A percentile compares a stretch with the other conserved stretches of the same genome.
Conservation (phyloP, 2,113 vertebrate genomes). For the Solea solea region DNA sequence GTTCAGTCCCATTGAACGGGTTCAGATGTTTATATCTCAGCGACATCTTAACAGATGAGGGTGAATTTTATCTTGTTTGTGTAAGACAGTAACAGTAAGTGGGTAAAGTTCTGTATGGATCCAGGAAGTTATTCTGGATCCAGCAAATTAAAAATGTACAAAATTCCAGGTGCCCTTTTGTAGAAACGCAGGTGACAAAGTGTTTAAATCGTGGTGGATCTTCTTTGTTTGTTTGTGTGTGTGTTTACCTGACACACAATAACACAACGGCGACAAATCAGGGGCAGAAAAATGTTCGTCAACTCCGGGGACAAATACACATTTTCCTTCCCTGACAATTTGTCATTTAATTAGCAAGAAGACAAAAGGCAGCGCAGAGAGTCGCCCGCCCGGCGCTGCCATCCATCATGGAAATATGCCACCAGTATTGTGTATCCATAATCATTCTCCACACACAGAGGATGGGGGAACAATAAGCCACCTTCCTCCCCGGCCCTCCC, state of each 20-base stretch:
- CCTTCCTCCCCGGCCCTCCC: background rate
- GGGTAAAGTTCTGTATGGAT: no score
- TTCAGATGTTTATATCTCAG: no score
- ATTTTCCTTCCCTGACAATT: constrained; percentile 48
- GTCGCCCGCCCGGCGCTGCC: constrained; percentile 24
- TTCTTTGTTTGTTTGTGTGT: no score
- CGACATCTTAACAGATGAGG: no score
- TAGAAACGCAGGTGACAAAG: no score
- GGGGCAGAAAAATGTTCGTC: background rate
- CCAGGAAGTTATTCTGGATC: no score
- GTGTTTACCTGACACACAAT: constrained; percentile 3
- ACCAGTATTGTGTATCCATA: constrained; percentile 39
- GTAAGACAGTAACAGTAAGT: no score
- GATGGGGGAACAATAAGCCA: constrained; percentile 51
- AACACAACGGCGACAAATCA: constrained; percentile 11
- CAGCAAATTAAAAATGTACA: no score
- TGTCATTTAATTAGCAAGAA: constrained; percentile 63
- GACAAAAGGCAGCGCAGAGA: constrained; percentile 39
- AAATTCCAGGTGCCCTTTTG: no score
- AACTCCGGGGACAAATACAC: constrained; percentile 24
- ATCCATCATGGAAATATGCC: constrained; percentile 66
- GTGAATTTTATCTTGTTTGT: no score
- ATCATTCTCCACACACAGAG: constrained; percentile 51
- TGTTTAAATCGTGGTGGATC: no score
- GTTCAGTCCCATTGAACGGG: no score